Conservation (phyloP, 2,888 invertebrate genomes). For the Ormyrus labotus region DNA sequence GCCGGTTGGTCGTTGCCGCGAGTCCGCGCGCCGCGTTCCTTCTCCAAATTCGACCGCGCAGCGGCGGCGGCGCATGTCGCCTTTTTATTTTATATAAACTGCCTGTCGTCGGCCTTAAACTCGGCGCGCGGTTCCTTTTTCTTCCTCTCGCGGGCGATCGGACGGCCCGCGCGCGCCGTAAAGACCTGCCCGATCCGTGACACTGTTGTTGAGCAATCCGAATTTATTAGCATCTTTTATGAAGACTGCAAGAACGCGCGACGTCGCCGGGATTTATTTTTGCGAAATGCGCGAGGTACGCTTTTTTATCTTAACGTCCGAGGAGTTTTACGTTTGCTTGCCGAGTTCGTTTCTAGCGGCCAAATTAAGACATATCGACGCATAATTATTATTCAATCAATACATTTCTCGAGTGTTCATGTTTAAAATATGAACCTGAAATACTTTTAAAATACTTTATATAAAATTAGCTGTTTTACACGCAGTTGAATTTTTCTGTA, state of each 20-base stretch:
- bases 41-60: slow-evolving; percentile 17
- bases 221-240: slow-evolving; percentile 38
- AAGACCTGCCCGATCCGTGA: background rate
- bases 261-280: slow-evolving; percentile 2
- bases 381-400: too few relatives aligned
- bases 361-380: too few relatives aligned
- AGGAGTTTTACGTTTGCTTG: too few relatives aligned
- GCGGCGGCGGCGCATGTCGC: background rate
- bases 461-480: too few relatives aligned
- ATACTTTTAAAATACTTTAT: too few relatives aligned
- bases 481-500: background rate
- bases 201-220: slow-evolving; percentile 26
- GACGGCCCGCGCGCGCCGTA: background rate
- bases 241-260: too few relatives aligned
- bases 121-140: background rate
- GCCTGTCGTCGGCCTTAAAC: background rate
- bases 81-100: slow-evolving; percentile 12
- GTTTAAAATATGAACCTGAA: too few relatives aligned
- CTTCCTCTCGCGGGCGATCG: background rate
- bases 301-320: background rate
- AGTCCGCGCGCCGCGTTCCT: background rate
- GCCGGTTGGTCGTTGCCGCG: background rate
- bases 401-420: too few relatives aligned
- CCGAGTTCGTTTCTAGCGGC: too few relatives aligned
- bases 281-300: background rate